Percentiles rank a stretch among this genome's conserved stretches.
These are phyloP conservation scores for Caenorhabditis zanzibari DNA, from an alignment of 2,888 invertebrate species.

Conservation along the genomic window DNA sequence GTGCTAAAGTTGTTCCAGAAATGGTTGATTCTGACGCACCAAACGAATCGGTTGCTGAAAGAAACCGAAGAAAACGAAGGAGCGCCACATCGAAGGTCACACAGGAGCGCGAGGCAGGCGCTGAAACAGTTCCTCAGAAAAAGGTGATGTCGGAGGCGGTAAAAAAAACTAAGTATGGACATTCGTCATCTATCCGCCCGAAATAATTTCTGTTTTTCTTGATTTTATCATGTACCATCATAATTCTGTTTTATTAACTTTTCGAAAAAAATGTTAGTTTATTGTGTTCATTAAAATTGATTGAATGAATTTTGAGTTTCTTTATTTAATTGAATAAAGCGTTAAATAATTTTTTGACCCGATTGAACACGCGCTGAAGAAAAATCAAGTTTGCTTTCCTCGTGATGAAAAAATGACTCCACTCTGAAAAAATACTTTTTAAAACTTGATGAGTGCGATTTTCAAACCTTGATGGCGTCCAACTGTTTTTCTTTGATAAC, in stretches of 20 bases:
- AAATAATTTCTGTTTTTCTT: not conserved
- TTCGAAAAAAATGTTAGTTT: not conserved
- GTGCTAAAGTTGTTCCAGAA: too few species aligned
- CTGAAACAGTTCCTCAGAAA: too few species aligned
- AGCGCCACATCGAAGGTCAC: too few species aligned
- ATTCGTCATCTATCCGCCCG: not conserved
- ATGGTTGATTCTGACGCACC: too few species aligned
- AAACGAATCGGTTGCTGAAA: too few species aligned
- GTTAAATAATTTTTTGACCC: too few species aligned
- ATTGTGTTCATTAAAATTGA: too few species aligned
- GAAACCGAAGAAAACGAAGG: too few species aligned
- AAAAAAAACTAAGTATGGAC: slow-evolving; percentile 4
- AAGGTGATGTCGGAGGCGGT: not conserved
- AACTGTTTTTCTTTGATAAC: slow-evolving; percentile 18
- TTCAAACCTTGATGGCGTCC: slow-evolving; percentile 21
- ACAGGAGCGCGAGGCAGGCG: too few species aligned
- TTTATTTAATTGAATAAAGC: too few species aligned
- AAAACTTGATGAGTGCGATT: not conserved
- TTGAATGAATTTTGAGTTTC: too few species aligned
- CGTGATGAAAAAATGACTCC: slow-evolving; percentile 2
- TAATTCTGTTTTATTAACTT: slow-evolving; percentile 23
- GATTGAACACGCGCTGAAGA: not conserved
- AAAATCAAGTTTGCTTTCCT: slow-evolving; percentile 6
- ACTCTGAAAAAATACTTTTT: slow-evolving; percentile 27
- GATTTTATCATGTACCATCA: slow-evolving; percentile 6